A percentile compares a stretch with the other conserved stretches of the same genome.
Conservation (phyloP, 1,140 invertebrate species). For the Drosophila guanche region DNA sequence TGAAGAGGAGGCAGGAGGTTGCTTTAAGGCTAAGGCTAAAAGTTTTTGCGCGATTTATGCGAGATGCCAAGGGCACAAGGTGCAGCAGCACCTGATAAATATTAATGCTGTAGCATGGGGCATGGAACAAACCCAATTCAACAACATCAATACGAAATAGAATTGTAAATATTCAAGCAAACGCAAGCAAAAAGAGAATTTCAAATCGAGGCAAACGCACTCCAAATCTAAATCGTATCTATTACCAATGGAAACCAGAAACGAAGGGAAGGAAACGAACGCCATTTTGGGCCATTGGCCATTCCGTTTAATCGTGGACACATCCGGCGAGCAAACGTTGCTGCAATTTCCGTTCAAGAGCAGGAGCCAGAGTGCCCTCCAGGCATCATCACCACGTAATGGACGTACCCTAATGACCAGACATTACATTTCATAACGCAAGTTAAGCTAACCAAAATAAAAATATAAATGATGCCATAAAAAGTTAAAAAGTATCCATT, state of each 20-base stretch:
- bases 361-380: constrained; percentile 5
- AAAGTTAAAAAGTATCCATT: constrained; percentile 41
- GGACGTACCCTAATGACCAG: constrained; percentile 69
- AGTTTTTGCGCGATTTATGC: constrained; percentile 60
- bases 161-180: constrained; percentile 44
- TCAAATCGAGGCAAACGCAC: constrained; percentile 13
- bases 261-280: neutral
- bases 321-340: constrained; percentile 59
- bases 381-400: constrained; percentile 44
- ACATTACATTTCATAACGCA: constrained; percentile 80
- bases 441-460: constrained; percentile 59
- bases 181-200: constrained; percentile 9
- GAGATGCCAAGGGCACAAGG: constrained; percentile 31
- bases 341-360: constrained; percentile 62
- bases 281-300: constrained; percentile 51
- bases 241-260: constrained; percentile 1
- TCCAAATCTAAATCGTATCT: constrained; percentile 37
- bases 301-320: constrained; percentile 71
- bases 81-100: constrained; percentile 50
- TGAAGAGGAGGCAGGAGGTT: constrained; percentile 30
- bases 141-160: constrained; percentile 37
- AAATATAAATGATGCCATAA: constrained; percentile 62
- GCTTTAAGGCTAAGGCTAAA: neutral
- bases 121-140: constrained; percentile 25
- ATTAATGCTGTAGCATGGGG: constrained; percentile 33